phyloP scores from a whole-genome alignment of 2,113 vertebrate genomes.

The Coryphaenoides rupestris region DNA sequence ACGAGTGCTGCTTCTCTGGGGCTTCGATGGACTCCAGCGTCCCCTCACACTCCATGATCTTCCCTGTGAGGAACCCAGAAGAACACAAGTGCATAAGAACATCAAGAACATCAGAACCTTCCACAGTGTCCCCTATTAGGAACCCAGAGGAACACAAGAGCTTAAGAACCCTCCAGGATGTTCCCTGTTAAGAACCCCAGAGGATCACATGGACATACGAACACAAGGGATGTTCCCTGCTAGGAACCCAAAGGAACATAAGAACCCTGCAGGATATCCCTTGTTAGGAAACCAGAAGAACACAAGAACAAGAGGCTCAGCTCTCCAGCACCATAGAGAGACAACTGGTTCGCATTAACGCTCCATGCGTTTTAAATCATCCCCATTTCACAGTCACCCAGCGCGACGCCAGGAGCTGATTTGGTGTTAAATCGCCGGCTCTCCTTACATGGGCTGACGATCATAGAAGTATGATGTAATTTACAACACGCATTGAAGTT shows the following conservation, averaged over 20 bases:
- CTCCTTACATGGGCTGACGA: not conserved
- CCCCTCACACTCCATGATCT: constrained; percentile 81
- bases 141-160: constrained; percentile 3
- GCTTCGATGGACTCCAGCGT: constrained; percentile 84
- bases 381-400: constrained; percentile 14
- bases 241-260: constrained; percentile 7
- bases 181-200: constrained; percentile 50
- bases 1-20: constrained; percentile 88
- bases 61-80: not conserved
- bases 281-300: constrained; percentile 46
- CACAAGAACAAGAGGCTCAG: constrained; percentile 13
- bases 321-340: not conserved
- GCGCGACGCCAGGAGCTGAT: not conserved
- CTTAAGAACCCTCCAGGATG: not conserved
- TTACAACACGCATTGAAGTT: no score
- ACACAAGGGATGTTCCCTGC: constrained; percentile 67
- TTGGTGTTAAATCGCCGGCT: constrained; percentile 2
- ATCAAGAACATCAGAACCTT: not conserved
- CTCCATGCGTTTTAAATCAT: not conserved
- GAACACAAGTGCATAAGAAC: not conserved
- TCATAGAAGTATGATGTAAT: not conserved
- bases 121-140: constrained; percentile 69
- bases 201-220: not conserved
- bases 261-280: constrained; percentile 20
- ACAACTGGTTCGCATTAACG: constrained; percentile 14